A percentile compares a stretch with the other conserved stretches of the same genome.
phyloP scores from a whole-genome alignment of 2,888 invertebrate species.

The Hemithea aestivaria region DNA sequence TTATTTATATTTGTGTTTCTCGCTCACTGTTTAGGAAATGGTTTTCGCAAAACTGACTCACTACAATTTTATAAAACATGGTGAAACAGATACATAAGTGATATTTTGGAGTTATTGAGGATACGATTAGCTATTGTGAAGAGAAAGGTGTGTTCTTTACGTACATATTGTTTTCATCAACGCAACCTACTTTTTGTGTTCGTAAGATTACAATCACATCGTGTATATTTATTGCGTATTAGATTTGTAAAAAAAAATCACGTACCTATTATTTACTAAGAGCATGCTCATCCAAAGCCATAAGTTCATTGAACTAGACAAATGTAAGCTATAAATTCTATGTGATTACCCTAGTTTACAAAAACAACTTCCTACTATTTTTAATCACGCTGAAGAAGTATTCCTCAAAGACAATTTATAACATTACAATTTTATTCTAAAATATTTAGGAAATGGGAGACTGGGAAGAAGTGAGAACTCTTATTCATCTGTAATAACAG shows the following conservation, averaged over 20 bases:
- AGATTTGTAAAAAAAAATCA: neutral
- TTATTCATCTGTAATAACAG: too few species aligned
- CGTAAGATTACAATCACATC: constrained; percentile 22
- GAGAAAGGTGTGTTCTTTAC: constrained; percentile 50
- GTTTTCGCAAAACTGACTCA: too few species aligned
- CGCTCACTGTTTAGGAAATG: neutral
- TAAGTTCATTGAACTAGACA: constrained; percentile 8
- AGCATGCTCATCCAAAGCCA: neutral
- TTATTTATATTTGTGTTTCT: constrained; percentile 35
- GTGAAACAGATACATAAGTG: too few species aligned
- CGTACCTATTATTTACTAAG: too few species aligned
- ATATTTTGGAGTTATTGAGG: neutral
- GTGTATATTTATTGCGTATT: constrained; percentile 7
- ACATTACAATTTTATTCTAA: too few species aligned
- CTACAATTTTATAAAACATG: too few species aligned
- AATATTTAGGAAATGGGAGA: too few species aligned
- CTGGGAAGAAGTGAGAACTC: too few species aligned
- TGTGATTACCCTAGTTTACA: too few species aligned
- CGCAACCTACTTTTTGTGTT: constrained; percentile 50
- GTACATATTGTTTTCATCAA: constrained; percentile 32
- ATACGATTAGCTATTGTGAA: constrained; percentile 27
- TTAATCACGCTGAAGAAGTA: too few species aligned
- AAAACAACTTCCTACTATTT: too few species aligned
- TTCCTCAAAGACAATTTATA: neutral
- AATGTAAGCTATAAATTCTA: too few species aligned